phyloP scores from a whole-genome alignment of 2,797 vertebrate genomes.

The Lemur catta region DNA sequence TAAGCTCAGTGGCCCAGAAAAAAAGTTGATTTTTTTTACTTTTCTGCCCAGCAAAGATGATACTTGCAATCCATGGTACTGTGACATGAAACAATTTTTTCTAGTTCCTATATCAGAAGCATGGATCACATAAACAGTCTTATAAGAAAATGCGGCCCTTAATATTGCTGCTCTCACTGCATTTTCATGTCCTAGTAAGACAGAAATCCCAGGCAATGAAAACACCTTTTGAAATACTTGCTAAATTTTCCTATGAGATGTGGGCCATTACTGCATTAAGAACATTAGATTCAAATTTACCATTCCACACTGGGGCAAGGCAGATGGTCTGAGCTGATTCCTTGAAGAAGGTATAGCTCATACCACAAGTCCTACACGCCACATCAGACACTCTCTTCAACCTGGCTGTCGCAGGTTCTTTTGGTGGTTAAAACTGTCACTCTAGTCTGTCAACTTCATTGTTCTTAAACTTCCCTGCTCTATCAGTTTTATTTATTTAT shows the following conservation, averaged over 20 bases:
- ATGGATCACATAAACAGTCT: not conserved
- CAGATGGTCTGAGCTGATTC: not conserved
- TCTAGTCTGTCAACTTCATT: not conserved
- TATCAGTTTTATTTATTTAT: not conserved
- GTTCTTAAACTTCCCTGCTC: not conserved
- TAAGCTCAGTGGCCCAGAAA: not conserved
- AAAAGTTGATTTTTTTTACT: not conserved
- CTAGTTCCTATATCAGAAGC: slow-evolving; percentile 28
- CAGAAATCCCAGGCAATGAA: not conserved
- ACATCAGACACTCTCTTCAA: not conserved
- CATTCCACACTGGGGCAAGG: not conserved
- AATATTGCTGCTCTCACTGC: not conserved
- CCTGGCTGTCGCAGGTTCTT: not conserved
- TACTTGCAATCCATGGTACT: not conserved
- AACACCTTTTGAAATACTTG: not conserved
- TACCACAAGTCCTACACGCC: not conserved
- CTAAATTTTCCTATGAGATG: slow-evolving; percentile 6
- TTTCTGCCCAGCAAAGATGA: slow-evolving; percentile 12
- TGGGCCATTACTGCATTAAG: not conserved
- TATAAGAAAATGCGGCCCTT: not conserved
- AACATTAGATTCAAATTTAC: not conserved
- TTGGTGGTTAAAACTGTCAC: not conserved
- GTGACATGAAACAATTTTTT: not conserved
- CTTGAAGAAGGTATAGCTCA: not conserved
- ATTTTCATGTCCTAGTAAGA: not conserved